A percentile compares a stretch with the other conserved stretches of the same genome.
Evolutionary conservation across 2,113 vertebrate species (phyloP).

Genomic region (Tachysurus fulvidraco): DNA sequence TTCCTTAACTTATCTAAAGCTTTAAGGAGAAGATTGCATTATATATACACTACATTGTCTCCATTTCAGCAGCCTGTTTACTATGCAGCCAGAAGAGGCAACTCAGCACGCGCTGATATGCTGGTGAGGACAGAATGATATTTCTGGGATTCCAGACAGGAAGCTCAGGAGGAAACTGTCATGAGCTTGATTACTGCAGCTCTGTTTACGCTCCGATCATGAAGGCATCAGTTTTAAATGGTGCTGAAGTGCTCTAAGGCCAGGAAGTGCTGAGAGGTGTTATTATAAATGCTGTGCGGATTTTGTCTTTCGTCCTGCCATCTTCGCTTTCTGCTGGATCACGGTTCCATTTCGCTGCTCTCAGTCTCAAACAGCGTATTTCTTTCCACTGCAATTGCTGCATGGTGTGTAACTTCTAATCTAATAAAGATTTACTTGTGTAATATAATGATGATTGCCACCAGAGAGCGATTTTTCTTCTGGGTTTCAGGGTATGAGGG

Average conservation of each 20-base stretch:
- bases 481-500: not conserved
- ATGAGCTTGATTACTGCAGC: conserved; percentile 49
- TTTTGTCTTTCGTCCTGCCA: not conserved
- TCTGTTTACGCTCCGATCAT: conserved; percentile 28
- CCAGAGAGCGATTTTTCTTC: too few relatives aligned
- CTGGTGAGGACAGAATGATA: conserved; percentile 13
- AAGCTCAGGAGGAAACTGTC: conserved; percentile 47
- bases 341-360: not conserved
- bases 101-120: conserved; percentile 2
- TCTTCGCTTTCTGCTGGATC: not conserved
- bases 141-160: conserved; percentile 36
- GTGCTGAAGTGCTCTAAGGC: not conserved
- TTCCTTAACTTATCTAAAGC: not conserved
- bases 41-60: not conserved
- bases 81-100: conserved; percentile 6
- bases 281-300: not conserved
- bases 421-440: not conserved
- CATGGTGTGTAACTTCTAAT: not conserved
- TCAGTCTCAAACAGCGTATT: not conserved
- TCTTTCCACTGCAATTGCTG: not conserved
- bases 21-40: not conserved
- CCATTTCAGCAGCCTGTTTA: not conserved
- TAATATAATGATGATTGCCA: not conserved
- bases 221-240: not conserved
- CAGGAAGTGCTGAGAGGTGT: not conserved